A percentile compares a stretch with the other conserved stretches of the same genome.
Evolutionary conservation across 2,797 vertebrate genomes (phyloP).

Genomic region (Morelia viridis): DNA sequence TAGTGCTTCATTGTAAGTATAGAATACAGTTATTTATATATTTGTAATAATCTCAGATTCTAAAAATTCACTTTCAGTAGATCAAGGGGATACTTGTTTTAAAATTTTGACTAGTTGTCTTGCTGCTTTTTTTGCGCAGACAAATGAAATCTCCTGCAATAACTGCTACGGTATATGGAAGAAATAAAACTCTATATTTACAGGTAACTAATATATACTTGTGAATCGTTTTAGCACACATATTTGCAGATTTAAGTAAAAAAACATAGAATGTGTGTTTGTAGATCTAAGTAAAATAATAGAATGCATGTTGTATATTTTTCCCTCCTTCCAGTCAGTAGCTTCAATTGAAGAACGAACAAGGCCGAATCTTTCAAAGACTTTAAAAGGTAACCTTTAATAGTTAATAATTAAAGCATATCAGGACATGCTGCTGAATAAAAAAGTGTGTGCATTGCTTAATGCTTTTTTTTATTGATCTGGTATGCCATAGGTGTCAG

Average conservation of each 20-base stretch:
- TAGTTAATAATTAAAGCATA: constrained; percentile 2
- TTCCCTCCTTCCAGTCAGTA: constrained; percentile 72
- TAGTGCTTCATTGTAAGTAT: constrained; percentile 85
- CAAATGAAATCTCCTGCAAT: constrained; percentile 96
- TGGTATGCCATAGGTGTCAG: background rate
- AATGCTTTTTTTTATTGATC: background rate
- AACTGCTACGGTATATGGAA: constrained; percentile 89
- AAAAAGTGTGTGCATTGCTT: background rate
- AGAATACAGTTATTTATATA: background rate
- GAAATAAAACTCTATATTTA: constrained; percentile 93
- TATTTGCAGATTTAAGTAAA: constrained; percentile 33
- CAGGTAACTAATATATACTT: constrained; percentile 76
- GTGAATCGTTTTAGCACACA: constrained; percentile 3
- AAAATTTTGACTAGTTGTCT: constrained; percentile 9
- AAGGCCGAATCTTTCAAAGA: constrained; percentile 89
- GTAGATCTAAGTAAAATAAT: constrained; percentile 8
- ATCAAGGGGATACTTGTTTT: background rate
- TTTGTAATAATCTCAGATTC: background rate
- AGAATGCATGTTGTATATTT: constrained; percentile 42
- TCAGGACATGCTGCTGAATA: background rate
- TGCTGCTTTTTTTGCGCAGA: constrained; percentile 68
- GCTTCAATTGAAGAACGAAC: constrained; percentile 92
- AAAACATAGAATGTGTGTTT: background rate
- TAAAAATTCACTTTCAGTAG: background rate
- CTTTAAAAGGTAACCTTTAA: constrained; percentile 81